These are phyloP conservation scores for Gymnoscopelus braueri DNA, from an alignment of 2,797 vertebrate genomes.

Conservation along the genomic window DNA sequence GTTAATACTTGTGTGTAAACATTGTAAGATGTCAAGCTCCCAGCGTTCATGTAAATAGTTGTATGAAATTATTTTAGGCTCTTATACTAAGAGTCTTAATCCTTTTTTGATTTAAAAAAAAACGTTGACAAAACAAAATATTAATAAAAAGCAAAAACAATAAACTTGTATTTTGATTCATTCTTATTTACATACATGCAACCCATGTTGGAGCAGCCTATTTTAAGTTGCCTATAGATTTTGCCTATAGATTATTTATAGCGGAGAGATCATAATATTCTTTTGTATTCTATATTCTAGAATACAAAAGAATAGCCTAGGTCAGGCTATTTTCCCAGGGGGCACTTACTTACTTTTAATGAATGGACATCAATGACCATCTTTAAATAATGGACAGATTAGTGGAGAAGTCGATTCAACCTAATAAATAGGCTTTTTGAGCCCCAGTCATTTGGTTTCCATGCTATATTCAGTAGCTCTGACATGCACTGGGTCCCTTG, in stretches of 20 bases:
- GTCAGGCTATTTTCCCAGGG: not conserved
- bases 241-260: not conserved
- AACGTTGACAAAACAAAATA: constrained; percentile 66
- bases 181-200: too few relatives aligned
- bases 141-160: constrained; percentile 66
- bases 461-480: not conserved
- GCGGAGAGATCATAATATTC: not conserved
- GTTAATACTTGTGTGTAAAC: constrained; percentile 72
- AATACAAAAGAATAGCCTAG: constrained; percentile 1
- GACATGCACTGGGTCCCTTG: too few relatives aligned
- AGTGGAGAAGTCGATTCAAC: constrained; percentile 12
- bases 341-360: constrained; percentile 9
- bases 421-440: constrained; percentile 12
- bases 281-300: not conserved
- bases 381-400: constrained; percentile 19
- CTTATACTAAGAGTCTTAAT: constrained; percentile 76
- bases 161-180: constrained; percentile 15
- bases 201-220: too few relatives aligned
- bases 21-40: constrained; percentile 53
- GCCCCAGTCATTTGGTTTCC: constrained; percentile 1
- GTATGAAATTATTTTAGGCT: constrained; percentile 69
- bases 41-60: constrained; percentile 74
- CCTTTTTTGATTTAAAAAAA: constrained; percentile 55
- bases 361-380: constrained; percentile 15
- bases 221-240: not conserved